These are phyloP conservation scores for Lasioglossum vierecki DNA, from an alignment of 2,888 invertebrate genomes.

Conservation along the genomic window DNA sequence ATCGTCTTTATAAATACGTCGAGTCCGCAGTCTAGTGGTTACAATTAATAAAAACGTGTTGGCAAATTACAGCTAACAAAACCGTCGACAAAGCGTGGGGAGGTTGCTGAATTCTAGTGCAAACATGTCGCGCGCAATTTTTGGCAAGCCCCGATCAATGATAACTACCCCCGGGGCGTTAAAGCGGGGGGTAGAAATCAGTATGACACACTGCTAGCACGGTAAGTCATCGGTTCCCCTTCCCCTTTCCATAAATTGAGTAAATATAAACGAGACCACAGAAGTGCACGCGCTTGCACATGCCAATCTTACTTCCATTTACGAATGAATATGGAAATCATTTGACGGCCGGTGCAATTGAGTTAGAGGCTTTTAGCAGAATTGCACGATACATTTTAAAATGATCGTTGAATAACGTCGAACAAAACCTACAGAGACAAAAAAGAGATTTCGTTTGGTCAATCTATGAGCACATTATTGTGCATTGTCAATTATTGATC, in stretches of 20 bases:
- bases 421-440: not conserved
- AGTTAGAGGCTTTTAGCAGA: not conserved
- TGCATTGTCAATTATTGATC: constrained; percentile 2
- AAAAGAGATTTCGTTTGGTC: not conserved
- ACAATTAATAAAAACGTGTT: not conserved
- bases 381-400: not conserved
- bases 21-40: no score
- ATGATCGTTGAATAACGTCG: not conserved
- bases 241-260: not conserved
- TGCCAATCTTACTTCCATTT: not conserved
- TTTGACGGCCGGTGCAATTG: not conserved
- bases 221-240: not conserved
- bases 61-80: not conserved
- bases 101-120: not conserved
- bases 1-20: no score
- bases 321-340: not conserved
- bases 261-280: not conserved
- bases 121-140: not conserved
- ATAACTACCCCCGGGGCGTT: not conserved
- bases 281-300: not conserved
- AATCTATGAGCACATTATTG: not conserved
- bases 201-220: not conserved
- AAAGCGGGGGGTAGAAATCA: not conserved
- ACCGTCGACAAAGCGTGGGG: not conserved
- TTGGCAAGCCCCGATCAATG: not conserved